phyloP scores from a whole-genome alignment of 1,140 invertebrate genomes.

The Caenorhabditis briggsae region DNA sequence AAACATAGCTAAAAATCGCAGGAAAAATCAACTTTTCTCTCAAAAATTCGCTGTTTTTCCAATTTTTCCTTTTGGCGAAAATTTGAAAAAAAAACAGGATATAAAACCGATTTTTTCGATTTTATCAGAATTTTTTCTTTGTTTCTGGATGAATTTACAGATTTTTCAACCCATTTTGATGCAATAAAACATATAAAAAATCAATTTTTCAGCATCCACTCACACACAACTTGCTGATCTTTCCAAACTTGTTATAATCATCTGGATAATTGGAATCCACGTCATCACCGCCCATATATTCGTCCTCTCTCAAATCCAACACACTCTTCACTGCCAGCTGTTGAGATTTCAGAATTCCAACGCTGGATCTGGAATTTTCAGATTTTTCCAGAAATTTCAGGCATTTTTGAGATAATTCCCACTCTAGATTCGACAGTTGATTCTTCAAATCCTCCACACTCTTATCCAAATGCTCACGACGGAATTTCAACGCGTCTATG shows the following conservation, averaged over 20 bases:
- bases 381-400: not conserved
- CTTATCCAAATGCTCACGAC: constrained; percentile 1
- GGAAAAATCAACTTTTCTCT: too few relatives aligned
- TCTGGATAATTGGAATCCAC: not conserved
- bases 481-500: not conserved
- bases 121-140: too few relatives aligned
- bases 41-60: too few relatives aligned
- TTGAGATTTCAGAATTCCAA: constrained; percentile 26
- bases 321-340: constrained; percentile 43
- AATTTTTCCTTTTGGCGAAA: too few relatives aligned
- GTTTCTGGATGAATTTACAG: too few relatives aligned
- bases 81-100: too few relatives aligned
- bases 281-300: constrained; percentile 7
- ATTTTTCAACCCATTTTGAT: too few relatives aligned
- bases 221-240: constrained; percentile 41
- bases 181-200: too few relatives aligned
- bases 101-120: too few relatives aligned
- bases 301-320: constrained; percentile 36
- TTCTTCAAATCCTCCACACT: not conserved
- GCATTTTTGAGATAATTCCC: too few relatives aligned
- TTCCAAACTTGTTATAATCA: constrained; percentile 13
- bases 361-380: not conserved
- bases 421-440: constrained; percentile 1
- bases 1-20: too few relatives aligned
- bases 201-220: not conserved